Conservation (phyloP, 2,113 vertebrate species). For the Fregetta grallaria region DNA sequence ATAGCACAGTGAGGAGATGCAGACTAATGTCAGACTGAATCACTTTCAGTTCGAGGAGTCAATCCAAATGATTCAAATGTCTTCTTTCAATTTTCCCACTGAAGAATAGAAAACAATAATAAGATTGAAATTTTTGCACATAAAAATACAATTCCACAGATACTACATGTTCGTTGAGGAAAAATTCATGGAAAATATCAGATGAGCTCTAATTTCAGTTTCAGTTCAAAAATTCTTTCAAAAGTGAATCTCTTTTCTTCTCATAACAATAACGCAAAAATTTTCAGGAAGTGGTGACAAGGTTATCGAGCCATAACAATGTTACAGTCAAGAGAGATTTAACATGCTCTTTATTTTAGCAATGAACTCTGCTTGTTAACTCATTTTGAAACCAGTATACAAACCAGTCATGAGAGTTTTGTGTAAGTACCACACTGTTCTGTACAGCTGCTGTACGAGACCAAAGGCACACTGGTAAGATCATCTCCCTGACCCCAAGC, state of each 20-base stretch:
- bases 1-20: neutral
- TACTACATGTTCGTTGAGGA: neutral
- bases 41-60: neutral
- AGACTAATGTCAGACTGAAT: neutral
- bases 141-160: neutral
- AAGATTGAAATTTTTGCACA: neutral
- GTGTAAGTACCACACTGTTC: accelerated
- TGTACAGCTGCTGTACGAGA: neutral
- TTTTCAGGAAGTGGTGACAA: neutral
- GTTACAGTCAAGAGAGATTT: neutral
- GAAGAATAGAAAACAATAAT: neutral
- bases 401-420: neutral
- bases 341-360: neutral
- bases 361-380: neutral
- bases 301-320: neutral
- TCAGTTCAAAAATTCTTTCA: neutral
- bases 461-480: neutral
- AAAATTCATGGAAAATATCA: neutral
- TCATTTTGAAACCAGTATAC: neutral
- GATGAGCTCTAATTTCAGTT: neutral
- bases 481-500: neutral
- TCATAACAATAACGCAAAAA: neutral
- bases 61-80: neutral
- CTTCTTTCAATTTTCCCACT: neutral
- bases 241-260: neutral